Base-by-base conservation (phyloP, 1,140 invertebrate species). In the Cotesia typhae region DNA sequence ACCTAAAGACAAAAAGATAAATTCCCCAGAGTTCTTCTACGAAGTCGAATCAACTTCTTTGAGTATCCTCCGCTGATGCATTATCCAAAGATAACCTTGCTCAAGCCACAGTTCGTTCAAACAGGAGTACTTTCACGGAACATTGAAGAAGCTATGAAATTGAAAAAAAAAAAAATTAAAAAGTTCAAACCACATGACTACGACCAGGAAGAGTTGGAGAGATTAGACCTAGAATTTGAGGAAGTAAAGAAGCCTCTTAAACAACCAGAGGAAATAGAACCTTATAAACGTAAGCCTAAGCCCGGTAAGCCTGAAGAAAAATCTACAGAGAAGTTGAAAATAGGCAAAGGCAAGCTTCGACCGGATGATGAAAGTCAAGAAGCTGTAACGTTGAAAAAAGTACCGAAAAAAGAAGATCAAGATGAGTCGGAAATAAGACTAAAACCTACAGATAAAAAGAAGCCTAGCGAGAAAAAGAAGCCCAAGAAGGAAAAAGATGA, bases 81-180 rank as follows among this genome's bases (percentile, higher is more conserved):
- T 36, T 84, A 84, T 71, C 88, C 88, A 1, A 71, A 83, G 37
- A 84, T 91, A n/a, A 87, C 85, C 17, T 78, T 80, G 63, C 63
- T 91, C 0, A 87, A 89, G 77, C 87, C 89, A 78, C 87, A 89
- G 76, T 84, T 85, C 74, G 87, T 87, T 38, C 87, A 92, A 83
- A 87, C 88, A 78, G 92, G 92, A 17, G 88, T 90, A 71, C 75
- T 93, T 14, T 92, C 91, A 0, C 87, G 91, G 83, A 93, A 92
- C 83, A 84, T 91, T 0, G 88, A 90, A 82, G 92, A 93, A 85
- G 91, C 92, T 4, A 78, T 89, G 59, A 89, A 90, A 83, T 73
- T 91, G 20, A 73, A 87, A 6, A 92, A 90, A 81, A 90, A 87
- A 67, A 92, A 91, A 80, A 72, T 76, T 1, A 87, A 85, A 47